These are phyloP conservation scores for Psilopsiagon aurifrons DNA, from an alignment of 2,113 vertebrate species.

Conservation along the genomic window DNA sequence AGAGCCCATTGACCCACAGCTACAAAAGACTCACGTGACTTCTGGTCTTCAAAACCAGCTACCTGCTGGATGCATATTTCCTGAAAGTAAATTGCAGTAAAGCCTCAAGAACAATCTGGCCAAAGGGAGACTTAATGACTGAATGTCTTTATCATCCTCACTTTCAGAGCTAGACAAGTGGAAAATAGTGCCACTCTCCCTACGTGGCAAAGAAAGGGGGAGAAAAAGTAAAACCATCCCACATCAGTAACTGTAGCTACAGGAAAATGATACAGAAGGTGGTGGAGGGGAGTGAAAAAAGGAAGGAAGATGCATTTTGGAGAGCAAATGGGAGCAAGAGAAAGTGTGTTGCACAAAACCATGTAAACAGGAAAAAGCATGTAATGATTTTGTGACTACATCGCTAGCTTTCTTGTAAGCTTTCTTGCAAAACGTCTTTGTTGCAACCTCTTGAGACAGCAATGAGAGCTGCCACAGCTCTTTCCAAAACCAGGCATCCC, in stretches of 20 bases:
- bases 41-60: neutral
- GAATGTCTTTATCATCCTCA: neutral
- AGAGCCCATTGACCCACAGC: rapidly evolving
- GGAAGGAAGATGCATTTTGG: conserved; percentile 3
- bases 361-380: neutral
- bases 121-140: neutral
- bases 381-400: neutral
- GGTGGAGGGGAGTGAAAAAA: neutral
- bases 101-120: neutral
- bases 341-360: neutral
- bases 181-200: neutral
- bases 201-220: neutral
- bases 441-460: neutral
- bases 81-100: neutral
- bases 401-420: neutral
- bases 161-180: neutral
- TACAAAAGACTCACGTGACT: neutral
- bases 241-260: neutral
- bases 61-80: neutral
- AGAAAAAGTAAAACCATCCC: neutral
- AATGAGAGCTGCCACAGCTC: neutral
- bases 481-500: neutral
- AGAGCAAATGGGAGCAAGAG: neutral
- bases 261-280: neutral
- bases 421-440: neutral